These are phyloP conservation scores for Burhinus oedicnemus DNA, from an alignment of 2,113 vertebrate genomes.

Conservation along the genomic window DNA sequence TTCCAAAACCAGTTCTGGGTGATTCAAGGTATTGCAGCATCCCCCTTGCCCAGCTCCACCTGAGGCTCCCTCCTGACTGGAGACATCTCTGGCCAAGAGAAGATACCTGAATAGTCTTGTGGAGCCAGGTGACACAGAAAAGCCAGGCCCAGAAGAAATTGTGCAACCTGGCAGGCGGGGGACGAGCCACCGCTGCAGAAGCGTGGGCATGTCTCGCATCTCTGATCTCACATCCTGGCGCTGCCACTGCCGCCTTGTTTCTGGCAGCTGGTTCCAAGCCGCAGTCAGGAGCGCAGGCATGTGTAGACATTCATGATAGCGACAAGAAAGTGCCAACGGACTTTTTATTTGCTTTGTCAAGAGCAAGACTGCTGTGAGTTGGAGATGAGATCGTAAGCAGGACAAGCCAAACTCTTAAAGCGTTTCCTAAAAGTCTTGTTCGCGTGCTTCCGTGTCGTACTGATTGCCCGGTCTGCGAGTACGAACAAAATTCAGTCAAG, in stretches of 20 bases:
- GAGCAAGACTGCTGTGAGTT: background rate
- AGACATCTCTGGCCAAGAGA: background rate
- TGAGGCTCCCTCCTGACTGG: background rate
- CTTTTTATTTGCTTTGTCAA: background rate
- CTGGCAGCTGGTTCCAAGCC: background rate
- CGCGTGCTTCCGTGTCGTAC: background rate
- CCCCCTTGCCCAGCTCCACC: background rate
- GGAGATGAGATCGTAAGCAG: background rate
- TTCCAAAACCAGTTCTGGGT: background rate
- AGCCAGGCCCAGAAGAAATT: background rate
- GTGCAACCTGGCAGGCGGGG: background rate
- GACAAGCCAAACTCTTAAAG: background rate
- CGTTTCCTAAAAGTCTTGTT: background rate
- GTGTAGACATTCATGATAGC: fast-evolving
- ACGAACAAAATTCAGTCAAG: background rate
- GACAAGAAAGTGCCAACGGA: background rate
- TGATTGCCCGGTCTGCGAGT: background rate
- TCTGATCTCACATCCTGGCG: fast-evolving
- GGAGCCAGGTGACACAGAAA: background rate
- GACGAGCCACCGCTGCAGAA: background rate
- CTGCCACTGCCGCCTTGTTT: background rate
- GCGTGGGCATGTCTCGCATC: no score
- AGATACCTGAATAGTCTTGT: background rate
- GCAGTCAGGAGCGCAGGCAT: fast-evolving
- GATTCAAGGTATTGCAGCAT: background rate